Percentiles rank a stretch among this genome's conserved stretches.
Evolutionary conservation across 2,113 vertebrate genomes (phyloP).

Genomic region (Bos indicus): DNA sequence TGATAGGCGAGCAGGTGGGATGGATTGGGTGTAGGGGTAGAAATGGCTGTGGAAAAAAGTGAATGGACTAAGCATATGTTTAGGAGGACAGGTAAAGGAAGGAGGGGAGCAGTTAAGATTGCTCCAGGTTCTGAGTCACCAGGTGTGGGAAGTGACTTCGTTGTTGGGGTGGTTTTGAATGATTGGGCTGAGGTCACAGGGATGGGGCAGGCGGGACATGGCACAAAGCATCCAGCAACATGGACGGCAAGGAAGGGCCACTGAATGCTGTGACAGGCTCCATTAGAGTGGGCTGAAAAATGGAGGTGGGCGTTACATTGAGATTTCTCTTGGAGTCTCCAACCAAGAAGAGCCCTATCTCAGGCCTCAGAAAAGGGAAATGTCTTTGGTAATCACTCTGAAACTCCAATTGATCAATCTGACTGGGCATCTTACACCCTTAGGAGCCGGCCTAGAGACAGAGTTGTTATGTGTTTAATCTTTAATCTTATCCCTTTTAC

Average conservation of each 20-base stretch:
- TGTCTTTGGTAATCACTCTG: not conserved
- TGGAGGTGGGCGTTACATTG: accelerated
- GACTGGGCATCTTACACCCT: accelerated
- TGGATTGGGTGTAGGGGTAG: not conserved
- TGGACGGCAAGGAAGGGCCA: accelerated
- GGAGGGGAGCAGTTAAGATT: accelerated
- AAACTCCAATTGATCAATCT: accelerated
- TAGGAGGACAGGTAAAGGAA: not conserved
- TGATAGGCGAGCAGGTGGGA: too few species aligned
- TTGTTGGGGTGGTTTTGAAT: not conserved
- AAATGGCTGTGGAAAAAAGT: not conserved
- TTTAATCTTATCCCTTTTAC: not conserved
- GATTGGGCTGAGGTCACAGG: accelerated
- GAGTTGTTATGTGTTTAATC: not conserved
- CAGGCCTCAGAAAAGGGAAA: not conserved
- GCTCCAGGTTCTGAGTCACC: not conserved
- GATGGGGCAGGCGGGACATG: accelerated
- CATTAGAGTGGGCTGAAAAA: too few species aligned
- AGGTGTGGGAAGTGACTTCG: not conserved
- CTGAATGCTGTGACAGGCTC: accelerated
- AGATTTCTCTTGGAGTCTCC: not conserved
- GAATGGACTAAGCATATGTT: not conserved
- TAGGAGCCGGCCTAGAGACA: not conserved
- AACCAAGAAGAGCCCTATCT: not conserved
- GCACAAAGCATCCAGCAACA: accelerated